phyloP scores from a whole-genome alignment of 1,140 invertebrate species.

The Hypothenemus hampei region DNA sequence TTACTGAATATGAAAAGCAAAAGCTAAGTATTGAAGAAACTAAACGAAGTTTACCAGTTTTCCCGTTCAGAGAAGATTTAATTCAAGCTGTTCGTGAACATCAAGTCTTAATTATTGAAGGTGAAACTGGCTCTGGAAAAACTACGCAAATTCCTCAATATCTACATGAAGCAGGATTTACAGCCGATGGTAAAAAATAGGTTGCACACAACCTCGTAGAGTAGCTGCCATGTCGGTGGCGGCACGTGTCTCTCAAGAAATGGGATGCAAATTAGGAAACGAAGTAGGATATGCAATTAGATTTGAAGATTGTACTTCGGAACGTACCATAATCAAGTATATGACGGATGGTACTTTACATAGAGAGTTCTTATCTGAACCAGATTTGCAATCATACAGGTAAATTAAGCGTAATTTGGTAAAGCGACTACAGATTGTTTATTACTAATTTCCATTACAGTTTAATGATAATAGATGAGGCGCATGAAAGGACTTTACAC shows the following conservation, averaged over 20 bases:
- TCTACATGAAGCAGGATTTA: conserved; percentile 87
- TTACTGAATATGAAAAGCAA: conserved; percentile 68
- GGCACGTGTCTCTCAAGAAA: conserved; percentile 97
- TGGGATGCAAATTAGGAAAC: conserved; percentile 96
- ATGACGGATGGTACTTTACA: conserved; percentile 99
- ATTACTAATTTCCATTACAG: conserved; percentile 53
- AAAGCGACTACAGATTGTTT: no score
- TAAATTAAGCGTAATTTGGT: conserved; percentile 6
- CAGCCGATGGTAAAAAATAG: conserved; percentile 78
- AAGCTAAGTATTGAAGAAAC: conserved; percentile 88
- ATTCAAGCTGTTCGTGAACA: conserved; percentile 83
- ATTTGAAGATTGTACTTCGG: conserved; percentile 98
- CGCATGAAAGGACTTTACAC: conserved; percentile 96
- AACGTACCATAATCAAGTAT: conserved; percentile 96
- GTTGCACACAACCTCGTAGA: conserved; percentile 93
- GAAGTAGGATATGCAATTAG: conserved; percentile 99
- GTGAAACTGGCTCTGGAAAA: conserved; percentile 97
- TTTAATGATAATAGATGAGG: conserved; percentile 99
- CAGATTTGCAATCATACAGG: conserved; percentile 82
- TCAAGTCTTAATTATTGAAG: conserved; percentile 91
- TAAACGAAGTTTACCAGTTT: conserved; percentile 90
- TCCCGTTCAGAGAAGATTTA: conserved; percentile 84
- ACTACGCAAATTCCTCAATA: conserved; percentile 99
- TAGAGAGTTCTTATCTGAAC: conserved; percentile 95
- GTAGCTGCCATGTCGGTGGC: conserved; percentile 99